Percentiles rank a stretch among this genome's conserved stretches.
Evolutionary conservation across 2,888 invertebrate species (phyloP).

Genomic region (Volucella zonaria): DNA sequence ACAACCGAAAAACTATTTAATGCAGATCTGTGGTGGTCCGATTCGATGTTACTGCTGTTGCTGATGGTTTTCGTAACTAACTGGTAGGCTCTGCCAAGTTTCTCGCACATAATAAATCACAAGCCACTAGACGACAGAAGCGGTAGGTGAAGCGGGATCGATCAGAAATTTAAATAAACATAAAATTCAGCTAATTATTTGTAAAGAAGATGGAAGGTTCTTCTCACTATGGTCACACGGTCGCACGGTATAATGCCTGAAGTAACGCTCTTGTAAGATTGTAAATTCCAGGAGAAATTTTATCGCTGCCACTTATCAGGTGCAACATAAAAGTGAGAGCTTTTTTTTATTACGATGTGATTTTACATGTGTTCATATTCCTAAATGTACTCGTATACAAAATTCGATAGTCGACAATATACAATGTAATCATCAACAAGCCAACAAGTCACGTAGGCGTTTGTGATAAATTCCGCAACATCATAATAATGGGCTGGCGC

Average conservation of each 20-base stretch:
- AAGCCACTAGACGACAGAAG: not conserved
- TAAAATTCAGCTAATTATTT: constrained; percentile 58
- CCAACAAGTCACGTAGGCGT: constrained; percentile 53
- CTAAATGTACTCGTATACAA: constrained; percentile 15
- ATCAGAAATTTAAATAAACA: constrained; percentile 53
- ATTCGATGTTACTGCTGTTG: constrained; percentile 7
- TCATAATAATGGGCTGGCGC: constrained; percentile 67
- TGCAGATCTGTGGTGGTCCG: constrained; percentile 60
- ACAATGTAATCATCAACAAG: not conserved
- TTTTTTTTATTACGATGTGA: constrained; percentile 5
- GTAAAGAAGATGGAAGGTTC: constrained; percentile 6
- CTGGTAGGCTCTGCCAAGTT: constrained; percentile 36
- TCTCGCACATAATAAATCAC: constrained; percentile 66
- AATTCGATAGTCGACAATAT: not conserved
- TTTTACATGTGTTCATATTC: not conserved
- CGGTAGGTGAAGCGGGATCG: not conserved
- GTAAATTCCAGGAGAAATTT: constrained; percentile 16
- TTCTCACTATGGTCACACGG: constrained; percentile 5
- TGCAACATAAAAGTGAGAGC: constrained; percentile 43
- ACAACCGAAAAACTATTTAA: constrained; percentile 28
- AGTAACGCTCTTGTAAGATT: constrained; percentile 19
- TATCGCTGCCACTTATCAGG: not conserved
- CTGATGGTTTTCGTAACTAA: constrained; percentile 19
- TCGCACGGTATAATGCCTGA: constrained; percentile 3
- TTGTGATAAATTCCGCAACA: constrained; percentile 65